A percentile compares a stretch with the other conserved stretches of the same genome.
Evolutionary conservation across 2,888 invertebrate species (phyloP).

Genomic region (Tenthredo scrophulariae): DNA sequence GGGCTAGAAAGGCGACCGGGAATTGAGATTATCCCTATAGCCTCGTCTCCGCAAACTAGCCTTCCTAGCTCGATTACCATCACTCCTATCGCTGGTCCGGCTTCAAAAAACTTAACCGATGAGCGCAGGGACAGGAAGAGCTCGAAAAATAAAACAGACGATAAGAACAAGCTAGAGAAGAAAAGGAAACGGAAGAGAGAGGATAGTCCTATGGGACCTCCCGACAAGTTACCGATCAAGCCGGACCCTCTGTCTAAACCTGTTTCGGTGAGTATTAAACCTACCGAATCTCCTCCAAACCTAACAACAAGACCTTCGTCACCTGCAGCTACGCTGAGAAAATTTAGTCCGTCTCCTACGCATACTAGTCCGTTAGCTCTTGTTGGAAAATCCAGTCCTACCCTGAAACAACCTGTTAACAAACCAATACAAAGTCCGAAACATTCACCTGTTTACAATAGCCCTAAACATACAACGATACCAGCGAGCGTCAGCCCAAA

Average conservation of each 20-base stretch:
- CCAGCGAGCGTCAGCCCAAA: conserved; percentile 88
- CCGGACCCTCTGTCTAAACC: conserved; percentile 87
- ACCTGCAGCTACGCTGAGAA: conserved; percentile 84
- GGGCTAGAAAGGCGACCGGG: conserved; percentile 86
- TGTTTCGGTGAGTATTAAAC: conserved; percentile 87
- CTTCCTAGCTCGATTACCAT: conserved; percentile 92
- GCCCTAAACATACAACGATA: conserved; percentile 85
- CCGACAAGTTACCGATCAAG: conserved; percentile 89
- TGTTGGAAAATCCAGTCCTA: conserved; percentile 82
- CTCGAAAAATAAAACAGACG: conserved; percentile 75
- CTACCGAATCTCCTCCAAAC: conserved; percentile 82
- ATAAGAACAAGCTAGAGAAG: conserved; percentile 83
- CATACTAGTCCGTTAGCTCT: conserved; percentile 83
- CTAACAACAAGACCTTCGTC: conserved; percentile 82
- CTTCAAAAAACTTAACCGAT: conserved; percentile 77
- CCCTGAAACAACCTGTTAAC: conserved; percentile 79
- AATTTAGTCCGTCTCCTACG: conserved; percentile 87
- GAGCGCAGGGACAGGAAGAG: conserved; percentile 78
- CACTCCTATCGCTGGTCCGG: conserved; percentile 85
- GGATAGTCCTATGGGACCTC: conserved; percentile 88
- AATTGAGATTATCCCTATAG: conserved; percentile 92
- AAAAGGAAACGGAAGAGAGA: conserved; percentile 88
- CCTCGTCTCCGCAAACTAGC: conserved; percentile 83
- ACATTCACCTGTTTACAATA: conserved; percentile 87
- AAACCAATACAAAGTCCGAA: conserved; percentile 84